A percentile compares a stretch with the other conserved stretches of the same genome.
These are phyloP conservation scores for Pseudoatta argentina DNA, from an alignment of 1,140 invertebrate genomes.

Conservation along the genomic window DNA sequence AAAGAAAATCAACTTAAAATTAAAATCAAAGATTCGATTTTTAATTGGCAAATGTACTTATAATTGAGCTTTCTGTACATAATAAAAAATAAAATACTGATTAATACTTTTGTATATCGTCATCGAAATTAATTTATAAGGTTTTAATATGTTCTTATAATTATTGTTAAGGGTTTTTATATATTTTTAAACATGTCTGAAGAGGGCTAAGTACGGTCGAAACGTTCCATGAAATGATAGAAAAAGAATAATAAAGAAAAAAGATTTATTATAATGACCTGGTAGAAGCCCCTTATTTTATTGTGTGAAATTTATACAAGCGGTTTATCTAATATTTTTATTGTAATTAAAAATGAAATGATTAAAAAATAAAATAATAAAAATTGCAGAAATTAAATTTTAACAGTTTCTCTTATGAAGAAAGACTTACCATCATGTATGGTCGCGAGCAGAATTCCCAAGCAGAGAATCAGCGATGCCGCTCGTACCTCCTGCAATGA, in stretches of 20 bases:
- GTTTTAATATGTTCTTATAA: too few species aligned
- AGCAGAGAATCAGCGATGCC: constrained; percentile 75
- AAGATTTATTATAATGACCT: too few species aligned
- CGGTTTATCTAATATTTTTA: too few species aligned
- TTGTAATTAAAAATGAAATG: background rate
- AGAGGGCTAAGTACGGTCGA: too few species aligned
- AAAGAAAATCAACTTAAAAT: background rate
- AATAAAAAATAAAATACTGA: constrained; percentile 7
- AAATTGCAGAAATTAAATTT: constrained; percentile 12
- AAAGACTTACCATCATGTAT: constrained; percentile 77
- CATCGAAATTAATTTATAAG: too few species aligned
- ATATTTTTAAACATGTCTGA: too few species aligned
- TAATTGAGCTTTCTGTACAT: background rate
- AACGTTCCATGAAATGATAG: too few species aligned
- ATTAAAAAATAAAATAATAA: constrained; percentile 11
- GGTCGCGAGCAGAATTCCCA: constrained; percentile 73
- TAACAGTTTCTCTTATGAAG: background rate
- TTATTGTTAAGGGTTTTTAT: too few species aligned
- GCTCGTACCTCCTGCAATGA: constrained; percentile 77
- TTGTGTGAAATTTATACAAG: too few species aligned
- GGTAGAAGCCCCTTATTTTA: too few species aligned
- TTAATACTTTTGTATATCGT: too few species aligned
- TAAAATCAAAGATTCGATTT: background rate
- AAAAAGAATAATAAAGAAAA: too few species aligned
- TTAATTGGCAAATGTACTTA: background rate